Evolutionary conservation across 2,888 invertebrate species (phyloP), one percentile per base, ranked within the genome.

Genomic region (Megaustenia siamemsis): DNA sequence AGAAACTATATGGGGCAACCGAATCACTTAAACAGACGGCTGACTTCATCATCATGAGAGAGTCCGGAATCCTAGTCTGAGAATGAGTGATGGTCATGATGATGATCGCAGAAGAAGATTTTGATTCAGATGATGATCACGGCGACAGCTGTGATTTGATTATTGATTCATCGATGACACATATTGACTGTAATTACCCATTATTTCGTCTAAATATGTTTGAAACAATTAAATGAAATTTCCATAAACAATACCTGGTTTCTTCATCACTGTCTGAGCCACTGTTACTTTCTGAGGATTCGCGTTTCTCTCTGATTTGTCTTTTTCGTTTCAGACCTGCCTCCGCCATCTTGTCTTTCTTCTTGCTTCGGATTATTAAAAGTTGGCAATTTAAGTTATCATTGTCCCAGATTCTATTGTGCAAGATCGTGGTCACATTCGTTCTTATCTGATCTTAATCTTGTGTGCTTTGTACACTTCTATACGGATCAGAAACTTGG

Each of bases 251-350:
- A 63, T 86, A 90, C 90, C 71, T 86, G 18, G 87, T 83, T 49
- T 89, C 87, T n/a, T 88, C 89, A 77, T 89, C 88, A 35, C 89
- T 88, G 56, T 89, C 89, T 12, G 89, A 89, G 66, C 86, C 86
- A n/a, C 83, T 78, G 40, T 88, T 89, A 73, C 89, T 90, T 8
- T 90, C 90, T 8, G 90, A 90, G 4, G 91, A 92, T 73, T 89
- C 86, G 12, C 87, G 86, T 82, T 90, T 87, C 87, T 89, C 89
- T 82, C 91, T 85, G 18, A 90, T 89, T 89, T 90, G 56, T 87
- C 88, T 71, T 6, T n/a, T 43, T 56, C 68, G 69, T 77, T 45
- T 63, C 6, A 53, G 0, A 0, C 40, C 63, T 28, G 35, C 63
- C 12, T 38, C 32, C 24, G 38, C 63, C 76, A 76, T 81, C 24